These are phyloP conservation scores for Coptotermes formosanus DNA, from an alignment of 1,140 invertebrate species.

Conservation along the genomic window DNA sequence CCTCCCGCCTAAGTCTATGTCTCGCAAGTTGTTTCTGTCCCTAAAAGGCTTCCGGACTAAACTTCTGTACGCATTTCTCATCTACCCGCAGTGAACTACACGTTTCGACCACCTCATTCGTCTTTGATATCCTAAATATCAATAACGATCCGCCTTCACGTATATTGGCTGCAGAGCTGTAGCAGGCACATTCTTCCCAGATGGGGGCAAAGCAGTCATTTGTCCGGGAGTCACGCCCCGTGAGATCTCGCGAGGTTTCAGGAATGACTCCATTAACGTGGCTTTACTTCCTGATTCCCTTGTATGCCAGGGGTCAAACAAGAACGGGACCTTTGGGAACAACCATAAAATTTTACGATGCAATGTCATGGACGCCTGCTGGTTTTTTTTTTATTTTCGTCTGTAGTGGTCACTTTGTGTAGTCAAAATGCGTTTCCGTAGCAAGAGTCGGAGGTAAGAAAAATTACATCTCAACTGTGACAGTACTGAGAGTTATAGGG, in stretches of 20 bases:
- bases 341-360: conserved; percentile 9
- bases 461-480: neutral
- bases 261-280: neutral
- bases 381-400: neutral
- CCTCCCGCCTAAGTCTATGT: too few relatives aligned
- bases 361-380: conserved; percentile 4
- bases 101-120: too few relatives aligned
- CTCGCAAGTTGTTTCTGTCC: too few relatives aligned
- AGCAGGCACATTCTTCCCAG: neutral
- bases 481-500: neutral
- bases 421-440: neutral
- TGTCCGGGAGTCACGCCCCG: neutral
- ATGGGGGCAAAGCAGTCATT: neutral
- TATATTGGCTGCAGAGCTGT: too few relatives aligned
- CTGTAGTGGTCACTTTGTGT: neutral
- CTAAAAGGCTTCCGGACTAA: too few relatives aligned
- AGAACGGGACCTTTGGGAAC: neutral
- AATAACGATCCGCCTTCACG: too few relatives aligned
- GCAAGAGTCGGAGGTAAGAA: neutral
- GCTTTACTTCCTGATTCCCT: neutral
- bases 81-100: too few relatives aligned
- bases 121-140: too few relatives aligned
- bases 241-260: neutral
- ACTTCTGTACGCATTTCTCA: too few relatives aligned
- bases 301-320: conserved; percentile 2